Evolutionary conservation across 2,797 vertebrate species (phyloP).

Genomic region (Jordanella pulchra): DNA sequence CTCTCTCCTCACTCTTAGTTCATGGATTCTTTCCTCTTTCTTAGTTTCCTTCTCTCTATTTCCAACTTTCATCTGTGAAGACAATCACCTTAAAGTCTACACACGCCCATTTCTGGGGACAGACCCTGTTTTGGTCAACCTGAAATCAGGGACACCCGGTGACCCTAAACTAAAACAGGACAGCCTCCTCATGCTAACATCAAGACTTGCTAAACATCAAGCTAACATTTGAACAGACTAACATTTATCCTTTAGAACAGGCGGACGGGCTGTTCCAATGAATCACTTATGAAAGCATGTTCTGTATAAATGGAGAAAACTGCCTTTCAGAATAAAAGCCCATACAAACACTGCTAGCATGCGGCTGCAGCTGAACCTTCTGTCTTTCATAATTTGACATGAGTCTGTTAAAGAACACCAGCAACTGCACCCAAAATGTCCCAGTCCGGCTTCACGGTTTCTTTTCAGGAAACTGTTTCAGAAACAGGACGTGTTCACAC

Average conservation of each 20-base stretch:
- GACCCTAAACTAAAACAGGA: not conserved
- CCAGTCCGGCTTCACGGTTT: slow-evolving; percentile 40
- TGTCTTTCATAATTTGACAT: slow-evolving; percentile 40
- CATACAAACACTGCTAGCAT: slow-evolving; percentile 39
- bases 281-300: not conserved
- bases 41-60: too few species aligned
- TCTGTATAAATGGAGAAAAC: not conserved
- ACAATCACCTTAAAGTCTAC: too few species aligned
- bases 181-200: not conserved
- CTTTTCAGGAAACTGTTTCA: slow-evolving; percentile 41
- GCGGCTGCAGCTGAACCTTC: slow-evolving; percentile 20
- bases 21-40: too few species aligned
- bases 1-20: too few species aligned
- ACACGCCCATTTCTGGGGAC: too few species aligned
- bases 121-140: too few species aligned
- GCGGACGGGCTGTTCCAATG: not conserved
- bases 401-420: slow-evolving; percentile 46
- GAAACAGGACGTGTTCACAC: slow-evolving; percentile 1
- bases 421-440: slow-evolving; percentile 41
- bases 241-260: not conserved
- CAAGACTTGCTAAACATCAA: not conserved
- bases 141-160: too few species aligned
- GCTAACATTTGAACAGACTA: not conserved
- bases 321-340: not conserved
- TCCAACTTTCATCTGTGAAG: too few species aligned